Base-by-base conservation (phyloP, 2,888 invertebrate species). In the Idaea dimidiata region DNA sequence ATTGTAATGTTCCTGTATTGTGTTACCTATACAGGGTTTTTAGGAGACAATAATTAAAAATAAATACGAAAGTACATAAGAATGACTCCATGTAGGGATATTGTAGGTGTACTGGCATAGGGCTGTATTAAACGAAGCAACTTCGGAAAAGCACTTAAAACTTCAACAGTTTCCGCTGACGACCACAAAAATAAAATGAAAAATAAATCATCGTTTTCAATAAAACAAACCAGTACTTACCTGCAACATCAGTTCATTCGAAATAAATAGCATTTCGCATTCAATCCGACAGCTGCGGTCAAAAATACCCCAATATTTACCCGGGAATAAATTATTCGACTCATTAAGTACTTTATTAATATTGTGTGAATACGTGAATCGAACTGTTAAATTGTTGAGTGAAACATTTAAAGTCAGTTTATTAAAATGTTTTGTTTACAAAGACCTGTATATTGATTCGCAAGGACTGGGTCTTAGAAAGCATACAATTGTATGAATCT, bases 321-420 rank as follows among this genome's bases (percentile, higher is more conserved):
- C 62, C 61, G 54, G 62, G 57, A 62, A 64, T 74, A 62, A 75
- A 74, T 73, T 64, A 72, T 71, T 67, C 73, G 71, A 70, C 70
- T 74, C 75, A 76, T 75, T 76, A 71, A 72, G 66, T 71, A 67
- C 63, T 63, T 69, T 76, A 73, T 74, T 76, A 79, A 76, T 75
- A 76, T 70, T 63, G 68, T 65, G 60, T 58, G 62, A 61, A 68
- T 66, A 65, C 64, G 54, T 62, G 68, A 60, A 68, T 43, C 14
- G 43, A 43, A 43, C 43, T 43, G 43, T 43, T 8, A 43, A 43
- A 43, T 43, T 8, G 66, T 66, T 61, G 62, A 64, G 59, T 62
- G 17, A 66, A 70, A 73, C 70, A 68, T 72, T 73, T 73, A 66
- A 63, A 56, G 62, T 59, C 60, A 65, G 70, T 61, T 65, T 70